Evolutionary conservation across 2,113 vertebrate species (phyloP).

Genomic region (Cephalopterus ornatus): DNA sequence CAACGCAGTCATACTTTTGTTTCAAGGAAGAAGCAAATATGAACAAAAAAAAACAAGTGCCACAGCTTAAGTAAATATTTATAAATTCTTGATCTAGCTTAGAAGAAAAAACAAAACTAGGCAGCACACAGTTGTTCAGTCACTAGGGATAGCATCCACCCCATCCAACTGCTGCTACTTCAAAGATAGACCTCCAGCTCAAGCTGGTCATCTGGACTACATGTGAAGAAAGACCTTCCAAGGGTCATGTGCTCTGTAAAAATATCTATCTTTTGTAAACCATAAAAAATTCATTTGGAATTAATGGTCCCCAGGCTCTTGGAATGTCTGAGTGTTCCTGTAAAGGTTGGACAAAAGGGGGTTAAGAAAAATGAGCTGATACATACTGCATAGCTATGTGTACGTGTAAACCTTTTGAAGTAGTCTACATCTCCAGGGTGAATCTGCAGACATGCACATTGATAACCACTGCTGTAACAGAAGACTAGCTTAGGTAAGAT

Average conservation of each 20-base stretch:
- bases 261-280: neutral
- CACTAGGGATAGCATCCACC: neutral
- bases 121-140: neutral
- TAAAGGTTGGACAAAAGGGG: neutral
- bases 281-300: neutral
- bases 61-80: neutral
- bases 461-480: neutral
- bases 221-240: neutral
- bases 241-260: neutral
- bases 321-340: neutral
- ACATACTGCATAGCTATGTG: fast-evolving
- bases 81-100: neutral
- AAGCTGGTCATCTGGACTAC: neutral
- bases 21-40: neutral
- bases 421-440: neutral
- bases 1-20: neutral
- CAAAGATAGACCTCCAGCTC: neutral
- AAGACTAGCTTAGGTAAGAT: neutral
- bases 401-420: neutral
- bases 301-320: neutral
- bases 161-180: neutral
- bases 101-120: neutral
- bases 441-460: neutral
- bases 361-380: neutral
- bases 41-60: neutral